Percentiles rank a stretch among this genome's conserved stretches.
Conservation (phyloP, 2,888 invertebrate genomes). For the Synergus japonicus region DNA sequence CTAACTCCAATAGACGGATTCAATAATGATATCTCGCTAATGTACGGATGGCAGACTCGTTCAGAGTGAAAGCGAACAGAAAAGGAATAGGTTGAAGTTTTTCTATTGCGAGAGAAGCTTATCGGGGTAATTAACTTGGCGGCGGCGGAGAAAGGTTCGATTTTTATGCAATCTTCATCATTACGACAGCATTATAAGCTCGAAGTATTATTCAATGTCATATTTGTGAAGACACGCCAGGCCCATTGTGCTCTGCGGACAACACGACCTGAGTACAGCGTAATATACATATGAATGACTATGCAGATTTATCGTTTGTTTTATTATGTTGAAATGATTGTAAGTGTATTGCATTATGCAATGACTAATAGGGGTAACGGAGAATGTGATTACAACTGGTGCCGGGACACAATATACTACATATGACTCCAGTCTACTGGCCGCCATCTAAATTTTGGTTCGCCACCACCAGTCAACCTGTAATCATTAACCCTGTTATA, state of each 20-base stretch:
- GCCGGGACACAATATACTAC: constrained; percentile 30
- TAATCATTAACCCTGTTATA: constrained; percentile 25
- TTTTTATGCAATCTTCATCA: constrained; percentile 53
- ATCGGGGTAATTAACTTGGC: constrained; percentile 63
- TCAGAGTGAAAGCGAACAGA: constrained; percentile 25
- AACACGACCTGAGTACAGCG: background rate
- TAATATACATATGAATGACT: constrained; percentile 62
- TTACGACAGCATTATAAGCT: constrained; percentile 42
- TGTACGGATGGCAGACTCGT: background rate
- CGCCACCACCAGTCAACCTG: background rate
- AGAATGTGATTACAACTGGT: constrained; percentile 61
- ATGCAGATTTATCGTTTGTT: constrained; percentile 63
- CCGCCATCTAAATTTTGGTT: constrained; percentile 40
- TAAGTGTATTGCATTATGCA: constrained; percentile 64
- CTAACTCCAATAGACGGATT: constrained; percentile 35
- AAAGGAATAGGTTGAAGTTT: constrained; percentile 33
- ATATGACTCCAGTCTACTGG: constrained; percentile 10
- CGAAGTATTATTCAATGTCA: constrained; percentile 34
- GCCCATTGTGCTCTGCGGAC: constrained; percentile 48
- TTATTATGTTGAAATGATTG: constrained; percentile 65
- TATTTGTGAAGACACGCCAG: constrained; percentile 22
- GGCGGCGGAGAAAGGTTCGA: constrained; percentile 42
- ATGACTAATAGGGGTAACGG: constrained; percentile 68
- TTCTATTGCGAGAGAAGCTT: constrained; percentile 53
- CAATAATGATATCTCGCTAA: constrained; percentile 21